Evolutionary conservation across 2,797 vertebrate genomes (phyloP).

Genomic region (Delichon dasypus): DNA sequence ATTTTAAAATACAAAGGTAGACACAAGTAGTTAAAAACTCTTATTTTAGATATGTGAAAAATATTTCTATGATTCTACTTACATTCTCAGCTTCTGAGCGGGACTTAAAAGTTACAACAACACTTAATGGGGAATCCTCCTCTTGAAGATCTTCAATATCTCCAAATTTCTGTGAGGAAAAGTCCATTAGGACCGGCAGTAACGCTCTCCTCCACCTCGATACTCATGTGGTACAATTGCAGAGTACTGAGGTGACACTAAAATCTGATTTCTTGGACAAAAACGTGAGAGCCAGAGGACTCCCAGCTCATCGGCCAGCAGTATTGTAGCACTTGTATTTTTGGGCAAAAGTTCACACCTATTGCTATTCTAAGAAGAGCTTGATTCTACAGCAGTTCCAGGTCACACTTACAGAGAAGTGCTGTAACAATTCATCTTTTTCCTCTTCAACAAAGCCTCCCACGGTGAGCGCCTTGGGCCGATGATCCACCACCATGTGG

Average conservation of each 20-base stretch:
- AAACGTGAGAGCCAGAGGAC: not conserved
- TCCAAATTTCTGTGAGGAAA: conserved; percentile 84
- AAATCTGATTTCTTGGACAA: not conserved
- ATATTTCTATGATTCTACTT: conserved; percentile 52
- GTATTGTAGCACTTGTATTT: not conserved
- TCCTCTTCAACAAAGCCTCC: conserved; percentile 89
- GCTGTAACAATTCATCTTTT: conserved; percentile 92
- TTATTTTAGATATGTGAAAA: not conserved
- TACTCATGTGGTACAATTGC: rapidly evolving
- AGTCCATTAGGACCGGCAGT: rapidly evolving
- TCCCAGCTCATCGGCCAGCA: not conserved
- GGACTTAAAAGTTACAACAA: conserved; percentile 89
- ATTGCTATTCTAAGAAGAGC: not conserved
- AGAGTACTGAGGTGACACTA: not conserved
- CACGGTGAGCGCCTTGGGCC: conserved; percentile 88
- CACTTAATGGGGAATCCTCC: conserved; percentile 83
- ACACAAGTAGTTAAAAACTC: not conserved
- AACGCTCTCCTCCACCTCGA: not conserved
- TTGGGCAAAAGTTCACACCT: not conserved
- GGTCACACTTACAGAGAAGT: conserved; percentile 88
- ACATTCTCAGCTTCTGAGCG: conserved; percentile 90
- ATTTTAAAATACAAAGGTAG: not conserved
- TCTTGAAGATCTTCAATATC: conserved; percentile 89
- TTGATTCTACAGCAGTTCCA: not conserved
- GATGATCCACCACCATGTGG: conserved; percentile 95